phyloP scores from a whole-genome alignment of 2,888 invertebrate species.

The Fragum fragum region DNA sequence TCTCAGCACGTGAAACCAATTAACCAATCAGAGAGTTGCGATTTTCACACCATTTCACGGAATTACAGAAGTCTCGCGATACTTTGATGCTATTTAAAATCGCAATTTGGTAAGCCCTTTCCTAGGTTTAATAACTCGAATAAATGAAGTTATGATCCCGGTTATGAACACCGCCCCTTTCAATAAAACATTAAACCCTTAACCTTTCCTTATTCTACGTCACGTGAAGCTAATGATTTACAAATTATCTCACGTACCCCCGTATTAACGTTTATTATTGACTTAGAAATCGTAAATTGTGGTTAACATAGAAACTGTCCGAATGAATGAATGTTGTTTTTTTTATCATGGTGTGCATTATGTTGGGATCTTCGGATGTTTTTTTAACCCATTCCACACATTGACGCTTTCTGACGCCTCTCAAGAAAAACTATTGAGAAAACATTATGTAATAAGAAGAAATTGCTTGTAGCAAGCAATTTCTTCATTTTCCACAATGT shows the following conservation, averaged over 20 bases:
- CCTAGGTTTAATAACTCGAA: slow-evolving; percentile 23
- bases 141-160: slow-evolving; percentile 25
- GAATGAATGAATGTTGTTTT: too few relatives aligned
- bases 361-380: too few relatives aligned
- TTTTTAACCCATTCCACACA: too few relatives aligned
- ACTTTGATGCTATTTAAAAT: slow-evolving; percentile 32
- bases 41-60: slow-evolving; percentile 48
- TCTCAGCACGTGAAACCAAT: slow-evolving; percentile 47
- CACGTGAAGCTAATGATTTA: neutral
- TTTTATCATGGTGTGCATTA: too few relatives aligned
- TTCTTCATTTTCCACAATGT: too few relatives aligned
- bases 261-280: too few relatives aligned
- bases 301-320: too few relatives aligned
- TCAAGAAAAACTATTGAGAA: too few relatives aligned
- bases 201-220: neutral
- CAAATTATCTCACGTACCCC: neutral
- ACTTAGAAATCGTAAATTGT: too few relatives aligned
- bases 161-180: slow-evolving; percentile 24
- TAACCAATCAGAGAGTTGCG: slow-evolving; percentile 25
- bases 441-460: too few relatives aligned
- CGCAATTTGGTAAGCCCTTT: slow-evolving; percentile 27
- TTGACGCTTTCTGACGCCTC: too few relatives aligned
- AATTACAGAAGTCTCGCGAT: slow-evolving; percentile 15
- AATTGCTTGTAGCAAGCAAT: too few relatives aligned
- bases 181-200: slow-evolving; percentile 24